These are phyloP conservation scores for Spizella passerina DNA, from an alignment of 2,797 vertebrate species.

Conservation along the genomic window DNA sequence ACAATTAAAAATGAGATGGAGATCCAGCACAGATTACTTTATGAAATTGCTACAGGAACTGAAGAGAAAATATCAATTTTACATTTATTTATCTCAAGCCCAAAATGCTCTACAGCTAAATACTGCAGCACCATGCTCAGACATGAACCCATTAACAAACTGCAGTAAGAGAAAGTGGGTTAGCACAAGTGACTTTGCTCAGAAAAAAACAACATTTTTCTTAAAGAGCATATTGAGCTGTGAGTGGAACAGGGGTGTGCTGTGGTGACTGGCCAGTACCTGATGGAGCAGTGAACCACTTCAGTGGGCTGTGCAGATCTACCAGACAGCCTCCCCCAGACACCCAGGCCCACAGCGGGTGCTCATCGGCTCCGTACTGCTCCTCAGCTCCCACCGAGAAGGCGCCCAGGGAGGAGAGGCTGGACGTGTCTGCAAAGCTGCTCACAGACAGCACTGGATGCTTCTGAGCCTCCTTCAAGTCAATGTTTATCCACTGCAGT, in stretches of 20 bases:
- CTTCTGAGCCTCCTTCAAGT: conserved; percentile 86
- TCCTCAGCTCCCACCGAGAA: conserved; percentile 85
- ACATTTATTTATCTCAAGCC: not conserved
- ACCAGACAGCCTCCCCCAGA: conserved; percentile 89
- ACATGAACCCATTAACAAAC: not conserved
- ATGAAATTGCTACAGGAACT: not conserved
- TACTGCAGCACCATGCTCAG: not conserved
- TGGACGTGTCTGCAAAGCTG: conserved; percentile 78
- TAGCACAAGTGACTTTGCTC: not conserved
- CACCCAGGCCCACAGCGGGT: conserved; percentile 93
- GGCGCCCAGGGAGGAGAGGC: conserved; percentile 84
- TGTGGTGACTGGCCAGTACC: conserved; percentile 69
- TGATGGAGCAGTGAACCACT: conserved; percentile 86
- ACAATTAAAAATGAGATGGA: not conserved
- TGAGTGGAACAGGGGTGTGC: not conserved
- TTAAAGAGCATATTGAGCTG: not conserved
- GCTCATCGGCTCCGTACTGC: conserved; percentile 80
- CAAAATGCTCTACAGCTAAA: not conserved
- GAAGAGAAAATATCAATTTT: not conserved
- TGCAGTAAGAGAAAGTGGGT: not conserved
- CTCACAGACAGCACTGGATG: conserved; percentile 39
- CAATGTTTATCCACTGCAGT: conserved; percentile 92
- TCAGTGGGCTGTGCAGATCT: conserved; percentile 83
- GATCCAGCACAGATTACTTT: not conserved
- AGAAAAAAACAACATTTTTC: not conserved